Evolutionary conservation across 2,888 invertebrate species (phyloP), one percentile per base, ranked within the genome.

Genomic region (Protonemura montana): DNA sequence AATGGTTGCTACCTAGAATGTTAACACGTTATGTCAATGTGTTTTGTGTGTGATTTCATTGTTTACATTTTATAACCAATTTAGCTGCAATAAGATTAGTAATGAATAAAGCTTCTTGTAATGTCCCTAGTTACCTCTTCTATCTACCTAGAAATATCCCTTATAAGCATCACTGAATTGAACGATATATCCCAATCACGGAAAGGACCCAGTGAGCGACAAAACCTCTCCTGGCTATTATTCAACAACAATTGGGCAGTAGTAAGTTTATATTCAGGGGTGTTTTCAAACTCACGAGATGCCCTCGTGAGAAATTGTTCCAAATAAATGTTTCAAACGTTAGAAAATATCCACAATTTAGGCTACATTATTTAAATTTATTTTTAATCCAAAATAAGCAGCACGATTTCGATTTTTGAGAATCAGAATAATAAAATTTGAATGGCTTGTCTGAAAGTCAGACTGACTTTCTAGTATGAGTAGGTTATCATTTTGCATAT

Each of bases 41-140:
- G 84, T 84, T 81, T 83, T 84, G 84, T 84, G 84, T 84, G 84
- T 84, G 84, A 84, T 84, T 84, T 84, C 59, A 59, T 84, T 83
- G 41, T 84, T 84, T 84, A 84, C 84, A 84, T 76, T 84, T 84
- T 84, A 76, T 84, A 84, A 84, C 84, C 59, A 84, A 81, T 59
- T 59, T 81, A 81, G 28, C 81, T 81, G 81, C 81, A 81, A 84
- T 84, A 76, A 84, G 84, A 84, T 84, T 84, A 84, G 84, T 84
- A 84, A 84, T 84, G 76, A 84, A 84, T 84, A 84, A 84, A 84
- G 82, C 82, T 83, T 83, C 82, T 83, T 81, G 28, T 84, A 84
- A 59, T 84, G 84, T 84, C 84, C 76, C 84, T 84, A 82, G 30
- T 41, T 84, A 84, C 30, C 76, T 83, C 41, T 83, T 26, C 84